phyloP scores from a whole-genome alignment of 1,140 invertebrate species.

The Parapsyche elsis region DNA sequence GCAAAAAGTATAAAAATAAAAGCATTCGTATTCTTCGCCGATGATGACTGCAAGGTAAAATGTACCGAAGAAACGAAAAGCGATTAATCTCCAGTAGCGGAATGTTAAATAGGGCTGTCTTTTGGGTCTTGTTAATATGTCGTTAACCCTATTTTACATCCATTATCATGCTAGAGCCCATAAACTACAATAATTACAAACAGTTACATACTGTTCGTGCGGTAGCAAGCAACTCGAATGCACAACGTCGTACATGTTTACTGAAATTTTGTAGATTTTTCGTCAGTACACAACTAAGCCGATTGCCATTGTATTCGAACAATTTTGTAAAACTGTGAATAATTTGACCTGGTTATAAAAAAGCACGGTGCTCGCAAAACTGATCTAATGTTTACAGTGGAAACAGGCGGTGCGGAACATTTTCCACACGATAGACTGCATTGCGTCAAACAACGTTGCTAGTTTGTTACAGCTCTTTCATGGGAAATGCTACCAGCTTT shows the following conservation, averaged over 20 bases:
- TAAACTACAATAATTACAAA: slow-evolving; percentile 5
- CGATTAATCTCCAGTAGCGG: not conserved
- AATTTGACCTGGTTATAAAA: slow-evolving; percentile 5
- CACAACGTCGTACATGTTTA: not conserved
- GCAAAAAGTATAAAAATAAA: not conserved
- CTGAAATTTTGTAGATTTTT: not conserved
- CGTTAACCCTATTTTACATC: slow-evolving; percentile 17
- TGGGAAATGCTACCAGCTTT: no score
- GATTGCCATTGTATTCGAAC: not conserved
- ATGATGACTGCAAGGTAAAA: not conserved
- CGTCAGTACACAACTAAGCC: not conserved
- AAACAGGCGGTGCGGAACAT: slow-evolving; percentile 7
- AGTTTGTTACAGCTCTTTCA: not conserved
- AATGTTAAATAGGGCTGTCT: not conserved
- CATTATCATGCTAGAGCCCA: not conserved
- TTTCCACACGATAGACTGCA: slow-evolving; percentile 27
- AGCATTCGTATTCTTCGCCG: not conserved
- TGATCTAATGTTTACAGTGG: not conserved
- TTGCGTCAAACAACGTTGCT: slow-evolving; percentile 26
- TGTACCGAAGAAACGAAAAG: not conserved
- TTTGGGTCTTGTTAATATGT: slow-evolving; percentile 11
- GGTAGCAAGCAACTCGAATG: not conserved
- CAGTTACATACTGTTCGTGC: not conserved
- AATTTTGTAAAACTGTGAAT: not conserved
- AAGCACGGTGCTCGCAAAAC: not conserved